Evolutionary conservation across 2,888 invertebrate species (phyloP).

Genomic region (Ectemnius lituratus): DNA sequence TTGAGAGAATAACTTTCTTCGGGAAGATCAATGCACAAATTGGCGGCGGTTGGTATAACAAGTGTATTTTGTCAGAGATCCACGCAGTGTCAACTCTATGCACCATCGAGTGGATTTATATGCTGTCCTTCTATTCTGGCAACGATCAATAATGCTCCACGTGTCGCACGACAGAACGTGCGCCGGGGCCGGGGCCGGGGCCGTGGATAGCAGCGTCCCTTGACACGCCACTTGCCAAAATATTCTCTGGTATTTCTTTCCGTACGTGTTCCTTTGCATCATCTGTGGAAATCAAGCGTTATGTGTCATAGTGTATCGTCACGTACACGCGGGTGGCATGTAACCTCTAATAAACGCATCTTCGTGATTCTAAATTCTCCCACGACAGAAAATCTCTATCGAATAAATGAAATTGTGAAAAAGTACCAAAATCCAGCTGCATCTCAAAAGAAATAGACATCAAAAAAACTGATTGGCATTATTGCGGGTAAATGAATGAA

Average conservation of each 20-base stretch:
- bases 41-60: background rate
- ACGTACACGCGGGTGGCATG: too few species aligned
- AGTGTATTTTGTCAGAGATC: background rate
- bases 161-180: constrained; percentile 45
- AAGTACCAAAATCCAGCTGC: too few species aligned
- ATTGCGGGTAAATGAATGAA: too few species aligned
- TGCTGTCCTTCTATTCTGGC: constrained; percentile 53
- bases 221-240: constrained; percentile 53
- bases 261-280: constrained; percentile 48
- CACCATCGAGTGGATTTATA: constrained; percentile 16
- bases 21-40: background rate
- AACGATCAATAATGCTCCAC: constrained; percentile 61
- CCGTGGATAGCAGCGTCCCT: constrained; percentile 32
- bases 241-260: constrained; percentile 45
- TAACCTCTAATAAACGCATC: too few species aligned
- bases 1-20: background rate
- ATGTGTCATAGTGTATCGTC: constrained; percentile 3
- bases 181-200: constrained; percentile 51
- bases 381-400: too few species aligned
- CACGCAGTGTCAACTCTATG: constrained; percentile 42
- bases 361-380: background rate
- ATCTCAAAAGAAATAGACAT: too few species aligned
- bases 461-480: too few species aligned
- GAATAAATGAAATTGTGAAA: too few species aligned
- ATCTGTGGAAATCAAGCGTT: constrained; percentile 44